phyloP scores from a whole-genome alignment of 2,113 vertebrate genomes.

The Ariopsis seemanni region DNA sequence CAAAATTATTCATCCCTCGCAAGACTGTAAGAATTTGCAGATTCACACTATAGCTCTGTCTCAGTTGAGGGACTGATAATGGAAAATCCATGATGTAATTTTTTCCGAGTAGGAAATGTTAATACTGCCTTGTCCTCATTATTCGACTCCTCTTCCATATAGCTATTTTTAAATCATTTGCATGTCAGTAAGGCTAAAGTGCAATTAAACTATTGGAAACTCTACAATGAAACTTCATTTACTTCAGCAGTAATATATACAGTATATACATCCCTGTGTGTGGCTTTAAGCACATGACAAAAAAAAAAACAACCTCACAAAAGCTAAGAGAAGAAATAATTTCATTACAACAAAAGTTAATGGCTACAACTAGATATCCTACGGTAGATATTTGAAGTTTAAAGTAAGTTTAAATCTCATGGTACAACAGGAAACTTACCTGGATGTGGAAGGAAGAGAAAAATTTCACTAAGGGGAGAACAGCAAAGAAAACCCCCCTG shows the following conservation, averaged over 20 bases:
- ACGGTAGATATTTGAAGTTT: background rate
- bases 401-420: background rate
- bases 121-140: background rate
- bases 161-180: background rate
- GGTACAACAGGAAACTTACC: too few relatives aligned
- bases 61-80: background rate
- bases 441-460: background rate
- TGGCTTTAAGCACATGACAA: background rate
- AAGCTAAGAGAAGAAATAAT: background rate
- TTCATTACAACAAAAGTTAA: background rate
- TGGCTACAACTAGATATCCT: background rate
- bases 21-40: background rate
- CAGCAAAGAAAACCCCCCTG: background rate
- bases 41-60: background rate
- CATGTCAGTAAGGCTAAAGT: background rate
- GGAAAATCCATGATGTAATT: background rate
- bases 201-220: background rate
- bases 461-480: background rate
- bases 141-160: background rate
- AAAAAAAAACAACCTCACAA: background rate
- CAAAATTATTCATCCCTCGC: background rate
- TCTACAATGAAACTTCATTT: background rate
- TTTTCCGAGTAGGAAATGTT: background rate
- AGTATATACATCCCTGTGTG: background rate
- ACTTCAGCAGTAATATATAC: background rate